These are phyloP conservation scores for Bos javanicus DNA, from an alignment of 2,113 vertebrate species.

Conservation along the genomic window DNA sequence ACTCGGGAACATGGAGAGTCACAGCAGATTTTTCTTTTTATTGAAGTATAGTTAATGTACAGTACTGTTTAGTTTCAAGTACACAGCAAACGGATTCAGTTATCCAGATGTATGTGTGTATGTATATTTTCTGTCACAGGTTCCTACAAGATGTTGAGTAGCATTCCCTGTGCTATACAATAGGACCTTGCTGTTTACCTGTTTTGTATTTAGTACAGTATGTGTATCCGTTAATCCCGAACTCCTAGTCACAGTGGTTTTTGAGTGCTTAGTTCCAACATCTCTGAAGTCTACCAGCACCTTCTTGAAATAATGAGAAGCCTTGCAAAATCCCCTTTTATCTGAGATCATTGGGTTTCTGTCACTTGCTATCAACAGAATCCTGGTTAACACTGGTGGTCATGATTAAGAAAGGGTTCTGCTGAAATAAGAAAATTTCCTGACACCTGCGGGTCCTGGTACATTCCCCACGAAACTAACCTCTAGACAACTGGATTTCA, in stretches of 20 bases:
- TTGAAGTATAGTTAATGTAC: not conserved
- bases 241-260: not conserved
- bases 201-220: not conserved
- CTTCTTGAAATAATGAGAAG: not conserved
- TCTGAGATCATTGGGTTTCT: not conserved
- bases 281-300: not conserved
- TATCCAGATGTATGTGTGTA: accelerated
- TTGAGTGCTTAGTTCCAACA: not conserved
- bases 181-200: not conserved
- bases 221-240: not conserved
- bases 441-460: not conserved
- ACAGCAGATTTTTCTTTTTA: not conserved
- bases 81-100: not conserved
- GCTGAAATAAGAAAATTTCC: not conserved
- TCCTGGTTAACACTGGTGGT: not conserved
- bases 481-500: not conserved
- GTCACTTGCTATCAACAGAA: not conserved
- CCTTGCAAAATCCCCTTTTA: not conserved
- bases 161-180: not conserved
- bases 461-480: not conserved
- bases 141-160: not conserved
- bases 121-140: not conserved
- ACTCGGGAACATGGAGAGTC: not conserved
- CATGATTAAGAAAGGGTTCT: not conserved
- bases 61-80: not conserved